phyloP scores from a whole-genome alignment of 2,797 vertebrate genomes.

The Helicolenus hilgendorfi region DNA sequence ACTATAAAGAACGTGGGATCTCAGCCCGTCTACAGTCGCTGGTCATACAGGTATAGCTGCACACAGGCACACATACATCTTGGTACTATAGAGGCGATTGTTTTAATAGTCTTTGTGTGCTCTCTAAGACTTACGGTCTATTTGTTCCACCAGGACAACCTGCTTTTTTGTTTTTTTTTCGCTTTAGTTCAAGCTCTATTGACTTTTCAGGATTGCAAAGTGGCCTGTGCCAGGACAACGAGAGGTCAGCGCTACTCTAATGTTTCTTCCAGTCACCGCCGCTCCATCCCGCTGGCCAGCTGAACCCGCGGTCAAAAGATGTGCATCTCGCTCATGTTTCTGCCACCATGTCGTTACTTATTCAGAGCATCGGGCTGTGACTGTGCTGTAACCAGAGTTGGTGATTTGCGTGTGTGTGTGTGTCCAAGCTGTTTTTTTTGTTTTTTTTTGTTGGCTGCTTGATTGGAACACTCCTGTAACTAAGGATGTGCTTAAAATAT shows the following conservation, averaged over 20 bases:
- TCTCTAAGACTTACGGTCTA: not conserved
- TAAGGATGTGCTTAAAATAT: conserved; percentile 22
- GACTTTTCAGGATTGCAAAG: not conserved
- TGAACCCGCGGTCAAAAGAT: conserved; percentile 48
- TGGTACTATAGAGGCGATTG: not conserved
- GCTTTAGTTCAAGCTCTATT: not conserved
- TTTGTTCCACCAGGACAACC: not conserved
- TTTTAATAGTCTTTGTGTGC: conserved; percentile 2
- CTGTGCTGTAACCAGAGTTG: conserved; percentile 80
- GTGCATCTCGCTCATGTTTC: conserved; percentile 79
- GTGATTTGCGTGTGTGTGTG: conserved; percentile 35
- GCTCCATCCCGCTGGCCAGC: not conserved
- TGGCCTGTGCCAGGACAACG: conserved; percentile 1
- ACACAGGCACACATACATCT: not conserved
- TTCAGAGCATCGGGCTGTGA: conserved; percentile 76
- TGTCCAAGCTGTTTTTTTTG: not conserved
- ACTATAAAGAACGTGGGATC: conserved; percentile 78
- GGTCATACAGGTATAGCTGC: conserved; percentile 90
- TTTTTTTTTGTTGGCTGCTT: not conserved
- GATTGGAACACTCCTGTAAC: conserved; percentile 8
- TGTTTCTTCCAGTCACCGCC: conserved; percentile 21
- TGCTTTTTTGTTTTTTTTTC: not conserved
- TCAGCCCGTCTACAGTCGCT: conserved; percentile 90
- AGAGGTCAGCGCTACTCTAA: conserved; percentile 17
- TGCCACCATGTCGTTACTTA: conserved; percentile 77